Evolutionary conservation across 2,113 vertebrate species (phyloP).

Genomic region (Albula goreensis): DNA sequence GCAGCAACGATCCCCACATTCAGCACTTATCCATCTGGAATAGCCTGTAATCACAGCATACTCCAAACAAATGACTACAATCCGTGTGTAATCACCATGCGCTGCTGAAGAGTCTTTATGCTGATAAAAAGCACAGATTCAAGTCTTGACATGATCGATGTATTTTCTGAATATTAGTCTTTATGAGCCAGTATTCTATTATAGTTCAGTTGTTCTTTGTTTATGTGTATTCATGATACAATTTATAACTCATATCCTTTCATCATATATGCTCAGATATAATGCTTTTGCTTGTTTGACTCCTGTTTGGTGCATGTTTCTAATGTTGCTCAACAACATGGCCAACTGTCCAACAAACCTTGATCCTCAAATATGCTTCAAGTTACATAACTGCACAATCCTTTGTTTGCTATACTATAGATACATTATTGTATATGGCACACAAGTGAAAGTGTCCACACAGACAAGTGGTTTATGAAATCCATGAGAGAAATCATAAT

Average conservation of each 20-base stretch:
- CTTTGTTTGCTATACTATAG: not conserved
- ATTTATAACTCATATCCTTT: not conserved
- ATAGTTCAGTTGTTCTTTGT: not conserved
- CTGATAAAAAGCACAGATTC: not conserved
- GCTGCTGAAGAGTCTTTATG: not conserved
- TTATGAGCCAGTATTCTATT: not conserved
- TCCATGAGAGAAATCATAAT: not conserved
- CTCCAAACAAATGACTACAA: not conserved
- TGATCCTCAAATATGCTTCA: not conserved
- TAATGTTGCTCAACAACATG: not conserved
- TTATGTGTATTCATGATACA: not conserved
- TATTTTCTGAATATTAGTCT: not conserved
- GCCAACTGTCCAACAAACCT: conserved; percentile 2
- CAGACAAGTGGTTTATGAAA: not conserved
- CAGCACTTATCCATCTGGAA: not conserved
- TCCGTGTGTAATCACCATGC: not conserved
- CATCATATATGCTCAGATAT: not conserved
- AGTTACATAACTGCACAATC: not conserved
- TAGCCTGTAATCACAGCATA: not conserved
- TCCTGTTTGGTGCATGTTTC: not conserved
- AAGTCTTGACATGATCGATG: not conserved
- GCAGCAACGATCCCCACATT: not conserved
- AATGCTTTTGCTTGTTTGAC: not conserved
- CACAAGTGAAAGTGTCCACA: not conserved
- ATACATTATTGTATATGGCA: not conserved